Evolutionary conservation across 2,888 invertebrate genomes (phyloP).

Genomic region (Pinctada fucata): DNA sequence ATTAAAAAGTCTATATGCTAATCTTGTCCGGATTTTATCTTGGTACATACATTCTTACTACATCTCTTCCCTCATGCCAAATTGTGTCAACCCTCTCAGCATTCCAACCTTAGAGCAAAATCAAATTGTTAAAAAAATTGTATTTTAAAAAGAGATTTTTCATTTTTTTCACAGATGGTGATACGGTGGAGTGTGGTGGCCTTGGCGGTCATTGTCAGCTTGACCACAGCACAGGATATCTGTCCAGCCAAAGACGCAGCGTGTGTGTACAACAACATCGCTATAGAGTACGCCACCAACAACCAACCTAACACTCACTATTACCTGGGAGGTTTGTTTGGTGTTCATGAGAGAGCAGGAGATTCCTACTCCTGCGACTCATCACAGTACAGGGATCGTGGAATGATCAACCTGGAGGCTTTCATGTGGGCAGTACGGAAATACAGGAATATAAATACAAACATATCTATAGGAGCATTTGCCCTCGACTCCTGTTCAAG

Average conservation of each 20-base stretch:
- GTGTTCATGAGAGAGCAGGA: slow-evolving; percentile 55
- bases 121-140: too few relatives aligned
- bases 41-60: too few relatives aligned
- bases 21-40: too few relatives aligned
- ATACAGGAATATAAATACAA: slow-evolving; percentile 39
- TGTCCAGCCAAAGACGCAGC: slow-evolving; percentile 28
- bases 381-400: slow-evolving; percentile 50
- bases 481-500: slow-evolving; percentile 68
- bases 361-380: slow-evolving; percentile 55
- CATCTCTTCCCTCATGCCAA: too few relatives aligned
- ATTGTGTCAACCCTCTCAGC: too few relatives aligned
- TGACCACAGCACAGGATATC: slow-evolving; percentile 37
- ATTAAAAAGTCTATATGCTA: too few relatives aligned
- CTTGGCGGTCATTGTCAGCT: neutral
- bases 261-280: slow-evolving; percentile 47
- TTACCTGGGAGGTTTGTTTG: slow-evolving; percentile 70
- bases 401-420: slow-evolving; percentile 74
- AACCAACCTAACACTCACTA: slow-evolving; percentile 47
- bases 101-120: too few relatives aligned
- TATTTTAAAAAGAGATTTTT: too few relatives aligned
- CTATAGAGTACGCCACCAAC: slow-evolving; percentile 34
- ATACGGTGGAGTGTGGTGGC: too few relatives aligned
- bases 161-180: too few relatives aligned
- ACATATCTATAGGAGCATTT: slow-evolving; percentile 64
- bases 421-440: slow-evolving; percentile 74